Conservation (phyloP, 2,888 invertebrate species). For the Arrhopalites spinosus region DNA sequence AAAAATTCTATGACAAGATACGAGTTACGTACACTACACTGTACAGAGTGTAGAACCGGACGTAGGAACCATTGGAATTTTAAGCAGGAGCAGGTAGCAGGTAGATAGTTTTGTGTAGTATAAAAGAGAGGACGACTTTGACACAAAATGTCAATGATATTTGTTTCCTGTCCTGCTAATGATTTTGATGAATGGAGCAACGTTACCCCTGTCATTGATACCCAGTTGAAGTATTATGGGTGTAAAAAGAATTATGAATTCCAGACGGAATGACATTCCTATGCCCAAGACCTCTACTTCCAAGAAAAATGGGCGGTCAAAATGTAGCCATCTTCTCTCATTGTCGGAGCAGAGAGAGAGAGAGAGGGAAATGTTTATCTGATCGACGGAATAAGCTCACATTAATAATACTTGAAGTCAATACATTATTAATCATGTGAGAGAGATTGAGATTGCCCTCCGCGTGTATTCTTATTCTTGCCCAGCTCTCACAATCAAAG, state of each 20-base stretch:
- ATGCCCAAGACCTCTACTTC: background rate
- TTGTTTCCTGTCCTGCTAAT: background rate
- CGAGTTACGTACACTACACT: too few relatives aligned
- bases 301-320: constrained; percentile 32
- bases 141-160: too few relatives aligned
- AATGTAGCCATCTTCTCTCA: background rate
- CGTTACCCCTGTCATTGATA: constrained; percentile 21
- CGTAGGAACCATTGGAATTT: too few relatives aligned
- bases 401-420: constrained; percentile 35
- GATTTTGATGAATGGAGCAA: constrained; percentile 37
- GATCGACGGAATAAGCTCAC: constrained; percentile 29
- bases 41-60: too few relatives aligned
- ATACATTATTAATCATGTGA: constrained; percentile 33
- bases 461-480: background rate
- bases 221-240: too few relatives aligned
- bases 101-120: too few relatives aligned
- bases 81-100: too few relatives aligned
- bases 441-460: constrained; percentile 13
- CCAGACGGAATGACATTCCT: background rate
- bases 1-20: too few relatives aligned
- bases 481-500: background rate
- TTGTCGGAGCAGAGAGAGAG: constrained; percentile 20
- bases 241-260: constrained; percentile 26
- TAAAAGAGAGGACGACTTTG: too few relatives aligned
- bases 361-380: constrained; percentile 7